Evolutionary conservation across 2,888 invertebrate genomes (phyloP), one percentile per base, ranked within the genome.

Genomic region (Hemithea aestivaria): DNA sequence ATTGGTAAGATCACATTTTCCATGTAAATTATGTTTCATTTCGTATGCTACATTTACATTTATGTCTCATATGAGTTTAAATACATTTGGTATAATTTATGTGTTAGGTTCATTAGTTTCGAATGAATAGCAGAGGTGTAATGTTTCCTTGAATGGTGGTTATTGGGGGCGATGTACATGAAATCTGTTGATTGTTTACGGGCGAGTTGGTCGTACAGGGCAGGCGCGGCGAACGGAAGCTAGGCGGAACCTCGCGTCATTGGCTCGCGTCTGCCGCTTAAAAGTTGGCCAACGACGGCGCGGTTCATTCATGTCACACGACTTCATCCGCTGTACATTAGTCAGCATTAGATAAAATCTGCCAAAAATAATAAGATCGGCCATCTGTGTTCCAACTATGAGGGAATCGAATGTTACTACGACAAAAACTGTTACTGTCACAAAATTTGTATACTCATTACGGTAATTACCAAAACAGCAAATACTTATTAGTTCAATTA

Each of bases 221-320:
- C 48, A 51, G 51, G 53, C 42, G 52, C 68, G 66, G 76, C 16
- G 16, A 5, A 5, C 84, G 83, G 85, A 83, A 77, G 69, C 73
- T 58, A 58, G 58, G 64, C 81, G 85, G 85, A 84, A 78, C 75
- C 77, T 67, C 84, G 85, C 84, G 71, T 73, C 84, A 84, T 84
- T 84, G 83, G 78, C 63, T 74, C 63, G 62, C 62, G 60, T 60
- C 69, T 62, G 56, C 59, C 53, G 45, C 53, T 59, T 56, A 66
- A 75, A 76, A 73, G 69, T 79, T 74, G 66, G 79, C 72, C 65
- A 67, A 64, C 56, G 65, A 52, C 55, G 55, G 48, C 52, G 62
- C 61, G 57, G 57, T 75, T 68, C 73, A 79, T 78, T 82, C 78
- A 78, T 72, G 60, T 64, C 54, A 58, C 56, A 16, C 16, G 16